Conservation (phyloP, 2,113 vertebrate genomes). For the Isurus oxyrinchus region DNA sequence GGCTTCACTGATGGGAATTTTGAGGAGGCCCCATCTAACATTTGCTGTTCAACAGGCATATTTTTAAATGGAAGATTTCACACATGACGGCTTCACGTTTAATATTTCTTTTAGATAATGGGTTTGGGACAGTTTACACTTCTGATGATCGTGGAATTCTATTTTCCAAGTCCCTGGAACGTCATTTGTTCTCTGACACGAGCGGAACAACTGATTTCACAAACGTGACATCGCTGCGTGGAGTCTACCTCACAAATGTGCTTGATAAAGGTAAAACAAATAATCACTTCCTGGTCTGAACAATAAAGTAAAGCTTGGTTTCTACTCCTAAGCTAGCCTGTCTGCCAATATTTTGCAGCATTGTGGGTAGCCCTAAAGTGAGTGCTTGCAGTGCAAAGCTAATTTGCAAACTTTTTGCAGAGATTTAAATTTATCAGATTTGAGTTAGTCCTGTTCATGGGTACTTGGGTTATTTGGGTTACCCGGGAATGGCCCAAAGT, state of each 20-base stretch:
- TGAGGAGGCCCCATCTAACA: not conserved
- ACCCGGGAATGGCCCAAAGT: not conserved
- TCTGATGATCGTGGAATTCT: slow-evolving; percentile 56
- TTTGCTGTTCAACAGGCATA: not conserved
- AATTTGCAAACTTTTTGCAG: not conserved
- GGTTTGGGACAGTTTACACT: slow-evolving; percentile 64
- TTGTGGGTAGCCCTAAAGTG: not conserved
- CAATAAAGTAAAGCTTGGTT: not conserved
- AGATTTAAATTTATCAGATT: not conserved
- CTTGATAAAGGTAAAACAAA: slow-evolving; percentile 54
- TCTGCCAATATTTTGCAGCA: not conserved
- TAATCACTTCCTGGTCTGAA: not conserved
- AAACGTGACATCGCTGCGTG: slow-evolving; percentile 58
- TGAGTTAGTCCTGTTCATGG: not conserved
- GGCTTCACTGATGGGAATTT: not conserved
- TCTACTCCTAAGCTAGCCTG: not conserved
- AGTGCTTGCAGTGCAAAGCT: not conserved
- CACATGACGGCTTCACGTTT: not conserved
- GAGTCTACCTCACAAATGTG: slow-evolving; percentile 60
- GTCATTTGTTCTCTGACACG: slow-evolving; percentile 55
- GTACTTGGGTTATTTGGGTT: too few relatives aligned
- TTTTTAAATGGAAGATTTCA: not conserved
- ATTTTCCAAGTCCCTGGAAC: slow-evolving; percentile 61
- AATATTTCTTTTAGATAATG: slow-evolving; percentile 52
- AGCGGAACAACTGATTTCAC: slow-evolving; percentile 61